Percentiles rank a stretch among this genome's conserved stretches.
These are phyloP conservation scores for Eustalomyia histrio DNA, from an alignment of 2,888 invertebrate species.

Conservation along the genomic window DNA sequence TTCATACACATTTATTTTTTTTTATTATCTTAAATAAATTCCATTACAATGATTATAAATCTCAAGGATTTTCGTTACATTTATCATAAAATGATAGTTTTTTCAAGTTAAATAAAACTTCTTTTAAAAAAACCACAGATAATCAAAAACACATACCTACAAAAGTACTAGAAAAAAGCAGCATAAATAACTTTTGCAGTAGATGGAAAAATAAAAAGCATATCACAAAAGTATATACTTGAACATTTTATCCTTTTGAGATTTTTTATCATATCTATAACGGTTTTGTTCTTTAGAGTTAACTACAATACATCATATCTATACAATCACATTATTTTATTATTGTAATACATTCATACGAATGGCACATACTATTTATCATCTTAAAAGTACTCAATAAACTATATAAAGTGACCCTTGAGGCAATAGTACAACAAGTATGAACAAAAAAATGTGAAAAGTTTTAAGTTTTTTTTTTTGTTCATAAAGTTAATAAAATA, in stretches of 20 bases:
- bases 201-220: slow-evolving; percentile 13
- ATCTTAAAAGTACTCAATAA: slow-evolving; percentile 63
- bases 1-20: slow-evolving; percentile 22
- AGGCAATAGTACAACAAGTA: slow-evolving; percentile 40
- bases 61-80: slow-evolving; percentile 44
- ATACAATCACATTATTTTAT: slow-evolving; percentile 46
- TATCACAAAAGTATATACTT: slow-evolving; percentile 18
- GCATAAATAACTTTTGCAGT: slow-evolving; percentile 4
- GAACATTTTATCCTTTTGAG: slow-evolving; percentile 45
- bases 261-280: slow-evolving; percentile 46
- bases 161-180: background rate
- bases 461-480: slow-evolving; percentile 12
- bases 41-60: slow-evolving; percentile 59
- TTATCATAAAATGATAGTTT: slow-evolving; percentile 28
- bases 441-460: background rate
- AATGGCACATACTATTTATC: slow-evolving; percentile 60
- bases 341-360: slow-evolving; percentile 4
- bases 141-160: background rate
- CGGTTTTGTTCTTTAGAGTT: slow-evolving; percentile 51
- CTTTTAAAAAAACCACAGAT: background rate
- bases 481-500: slow-evolving; percentile 30
- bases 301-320: slow-evolving; percentile 19
- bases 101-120: background rate
- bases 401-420: slow-evolving; percentile 62
- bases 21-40: slow-evolving; percentile 33